A percentile compares a stretch with the other conserved stretches of the same genome.
phyloP scores from a whole-genome alignment of 1,140 invertebrate species.

The Drosophila baimaii region DNA sequence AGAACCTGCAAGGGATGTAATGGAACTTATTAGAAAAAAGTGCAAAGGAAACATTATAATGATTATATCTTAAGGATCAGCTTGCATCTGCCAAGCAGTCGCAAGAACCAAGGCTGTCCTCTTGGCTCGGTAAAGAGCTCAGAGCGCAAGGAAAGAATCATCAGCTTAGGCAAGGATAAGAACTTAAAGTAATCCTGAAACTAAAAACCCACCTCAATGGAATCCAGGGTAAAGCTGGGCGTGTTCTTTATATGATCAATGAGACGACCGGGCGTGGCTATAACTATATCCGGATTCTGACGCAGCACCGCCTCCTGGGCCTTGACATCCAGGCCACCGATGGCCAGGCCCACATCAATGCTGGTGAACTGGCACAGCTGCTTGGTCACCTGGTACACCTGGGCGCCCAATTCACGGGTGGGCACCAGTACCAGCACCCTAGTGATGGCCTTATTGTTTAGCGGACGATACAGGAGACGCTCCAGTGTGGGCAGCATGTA shows the following conservation, averaged over 20 bases:
- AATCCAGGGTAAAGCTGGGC: slow-evolving; percentile 94
- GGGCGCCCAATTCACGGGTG: slow-evolving; percentile 97
- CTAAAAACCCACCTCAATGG: slow-evolving; percentile 91
- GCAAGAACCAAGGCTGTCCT: slow-evolving; percentile 60
- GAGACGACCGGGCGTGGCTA: slow-evolving; percentile 98
- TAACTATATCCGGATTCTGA: slow-evolving; percentile 97
- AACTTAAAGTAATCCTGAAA: background rate
- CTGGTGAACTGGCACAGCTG: slow-evolving; percentile 95
- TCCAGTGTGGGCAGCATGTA: slow-evolving; percentile 99
- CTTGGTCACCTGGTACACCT: slow-evolving; percentile 96
- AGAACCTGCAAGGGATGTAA: slow-evolving; percentile 51
- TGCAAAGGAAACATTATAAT: background rate
- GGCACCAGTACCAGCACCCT: slow-evolving; percentile 97
- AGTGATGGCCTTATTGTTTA: slow-evolving; percentile 88
- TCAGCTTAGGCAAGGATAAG: slow-evolving; percentile 49
- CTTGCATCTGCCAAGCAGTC: slow-evolving; percentile 59
- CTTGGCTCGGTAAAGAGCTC: slow-evolving; percentile 50
- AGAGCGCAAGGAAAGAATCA: slow-evolving; percentile 83
- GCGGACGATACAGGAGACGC: slow-evolving; percentile 92
- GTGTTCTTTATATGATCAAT: slow-evolving; percentile 91
- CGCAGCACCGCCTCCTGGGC: slow-evolving; percentile 94
- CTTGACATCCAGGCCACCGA: slow-evolving; percentile 97
- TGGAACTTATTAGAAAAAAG: background rate
- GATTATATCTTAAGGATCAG: slow-evolving; percentile 34
- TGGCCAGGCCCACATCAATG: slow-evolving; percentile 92